Evolutionary conservation across 2,113 vertebrate genomes (phyloP).

Genomic region (Rafetus swinhoei): DNA sequence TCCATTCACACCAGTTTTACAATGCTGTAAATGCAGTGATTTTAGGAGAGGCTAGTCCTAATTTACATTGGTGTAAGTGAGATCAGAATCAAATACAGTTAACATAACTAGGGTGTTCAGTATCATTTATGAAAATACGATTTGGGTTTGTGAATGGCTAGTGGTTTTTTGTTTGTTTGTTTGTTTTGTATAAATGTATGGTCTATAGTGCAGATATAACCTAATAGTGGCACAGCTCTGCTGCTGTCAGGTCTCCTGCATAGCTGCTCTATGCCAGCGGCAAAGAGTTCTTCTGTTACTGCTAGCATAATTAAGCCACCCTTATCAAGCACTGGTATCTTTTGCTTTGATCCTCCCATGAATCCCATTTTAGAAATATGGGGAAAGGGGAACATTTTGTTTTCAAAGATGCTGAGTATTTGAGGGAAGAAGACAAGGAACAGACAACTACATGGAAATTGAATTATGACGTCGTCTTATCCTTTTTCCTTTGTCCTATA

Average conservation of each 20-base stretch:
- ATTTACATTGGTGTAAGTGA: neutral
- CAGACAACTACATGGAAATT: neutral
- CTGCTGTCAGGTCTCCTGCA: no score
- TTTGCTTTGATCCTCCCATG: neutral
- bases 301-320: no score
- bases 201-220: no score
- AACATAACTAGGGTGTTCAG: neutral
- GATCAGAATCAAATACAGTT: neutral
- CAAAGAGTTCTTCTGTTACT: neutral
- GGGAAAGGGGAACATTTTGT: neutral
- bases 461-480: neutral
- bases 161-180: no score
- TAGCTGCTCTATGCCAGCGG: no score
- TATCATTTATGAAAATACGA: neutral
- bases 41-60: neutral
- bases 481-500: neutral
- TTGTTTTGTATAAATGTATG: neutral
- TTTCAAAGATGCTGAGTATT: neutral
- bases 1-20: rapidly evolving
- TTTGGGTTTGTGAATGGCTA: neutral
- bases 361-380: neutral
- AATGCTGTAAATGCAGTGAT: neutral
- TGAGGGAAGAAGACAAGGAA: neutral
- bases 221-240: no score
- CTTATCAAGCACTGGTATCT: no score